Base-by-base conservation (phyloP, 92 coral and sea anemone species). In the Palythoa grandiflora region DNA sequence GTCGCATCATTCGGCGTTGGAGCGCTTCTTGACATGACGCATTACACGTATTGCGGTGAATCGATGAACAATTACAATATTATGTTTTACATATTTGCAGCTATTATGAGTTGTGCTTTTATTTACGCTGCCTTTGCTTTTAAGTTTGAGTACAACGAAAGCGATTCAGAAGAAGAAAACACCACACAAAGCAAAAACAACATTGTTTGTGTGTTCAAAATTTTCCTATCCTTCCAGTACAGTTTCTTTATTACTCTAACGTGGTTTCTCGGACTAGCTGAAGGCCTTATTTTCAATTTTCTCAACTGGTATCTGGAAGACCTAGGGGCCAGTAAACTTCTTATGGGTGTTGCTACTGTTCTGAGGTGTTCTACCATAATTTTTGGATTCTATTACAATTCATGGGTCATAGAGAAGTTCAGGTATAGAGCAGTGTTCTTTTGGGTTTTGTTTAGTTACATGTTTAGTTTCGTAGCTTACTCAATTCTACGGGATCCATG, bases 231-330 rank as follows among this genome's bases (percentile, higher is more conserved):
- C 77, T 89, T 90, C 47, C 90, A 94, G 77, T 97, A 97, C 75
- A 91, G 97, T 3, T 92, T 93, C 36, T 97, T 93, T 77, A 89
- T 95, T 47, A 83, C 84, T 36, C 92, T 94, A 20, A 93, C 94
- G 12, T 97, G 98, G 94, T 97, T 91, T 80, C 91, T 97, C 63
- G 99, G 99, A 5, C 92, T 97, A 10, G 94, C 94, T 14, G 93
- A 95, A 88, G 99, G 99, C 38, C 84, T 92, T 53, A 91, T 95
- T 57, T 93, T 93, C 77, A 95, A 96, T 75, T 97, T 97, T 21
- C 88, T 97, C 37, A 97, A 97, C 89, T 97, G 99, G 98, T 95
- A 89, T 61, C 92, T 97, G 3, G 99, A 97, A 39, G 99, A 97
- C 51, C 95, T 97, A 39, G 99, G 99, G 15, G 99, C 96, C 9